A percentile compares a stretch with the other conserved stretches of the same genome.
These are phyloP conservation scores for Deroplatys truncata DNA, from an alignment of 2,888 invertebrate species.

Conservation along the genomic window DNA sequence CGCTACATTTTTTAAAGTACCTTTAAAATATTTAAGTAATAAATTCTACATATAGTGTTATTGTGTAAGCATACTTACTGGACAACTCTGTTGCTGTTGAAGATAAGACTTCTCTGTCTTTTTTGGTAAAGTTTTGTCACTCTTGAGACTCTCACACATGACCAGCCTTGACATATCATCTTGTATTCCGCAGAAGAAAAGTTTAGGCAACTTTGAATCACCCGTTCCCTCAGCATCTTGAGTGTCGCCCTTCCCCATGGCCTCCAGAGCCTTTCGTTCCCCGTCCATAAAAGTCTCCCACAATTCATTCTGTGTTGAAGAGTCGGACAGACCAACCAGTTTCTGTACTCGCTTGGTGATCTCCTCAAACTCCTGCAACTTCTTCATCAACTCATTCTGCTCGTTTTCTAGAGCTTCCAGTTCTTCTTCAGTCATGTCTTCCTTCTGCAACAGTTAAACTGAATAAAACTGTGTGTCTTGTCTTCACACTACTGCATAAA, in stretches of 20 bases:
- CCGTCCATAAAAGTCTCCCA: not conserved
- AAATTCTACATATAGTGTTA: no score
- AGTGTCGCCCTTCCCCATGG: not conserved
- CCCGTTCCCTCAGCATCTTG: constrained; percentile 29
- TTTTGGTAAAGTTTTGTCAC: not conserved
- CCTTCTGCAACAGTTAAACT: constrained; percentile 48
- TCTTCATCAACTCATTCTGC: constrained; percentile 54
- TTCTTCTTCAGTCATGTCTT: constrained; percentile 55
- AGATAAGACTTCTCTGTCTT: not conserved
- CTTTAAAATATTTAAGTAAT: no score
- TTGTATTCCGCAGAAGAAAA: constrained; percentile 52
- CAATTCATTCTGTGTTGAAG: not conserved
- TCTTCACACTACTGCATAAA: no score
- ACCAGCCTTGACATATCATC: constrained; percentile 53
- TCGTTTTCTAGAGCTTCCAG: constrained; percentile 53
- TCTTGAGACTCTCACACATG: constrained; percentile 43
- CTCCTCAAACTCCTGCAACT: constrained; percentile 58
- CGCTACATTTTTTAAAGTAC: no score
- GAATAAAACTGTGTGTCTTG: no score
- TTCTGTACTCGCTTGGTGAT: constrained; percentile 56
- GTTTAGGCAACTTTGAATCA: constrained; percentile 40
- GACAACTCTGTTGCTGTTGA: not conserved
- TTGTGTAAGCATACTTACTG: constrained; percentile 1
- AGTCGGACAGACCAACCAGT: constrained; percentile 46
- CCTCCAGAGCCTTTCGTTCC: not conserved